phyloP scores from a whole-genome alignment of 1,140 invertebrate genomes.

The Teleogryllus occipitalis region DNA sequence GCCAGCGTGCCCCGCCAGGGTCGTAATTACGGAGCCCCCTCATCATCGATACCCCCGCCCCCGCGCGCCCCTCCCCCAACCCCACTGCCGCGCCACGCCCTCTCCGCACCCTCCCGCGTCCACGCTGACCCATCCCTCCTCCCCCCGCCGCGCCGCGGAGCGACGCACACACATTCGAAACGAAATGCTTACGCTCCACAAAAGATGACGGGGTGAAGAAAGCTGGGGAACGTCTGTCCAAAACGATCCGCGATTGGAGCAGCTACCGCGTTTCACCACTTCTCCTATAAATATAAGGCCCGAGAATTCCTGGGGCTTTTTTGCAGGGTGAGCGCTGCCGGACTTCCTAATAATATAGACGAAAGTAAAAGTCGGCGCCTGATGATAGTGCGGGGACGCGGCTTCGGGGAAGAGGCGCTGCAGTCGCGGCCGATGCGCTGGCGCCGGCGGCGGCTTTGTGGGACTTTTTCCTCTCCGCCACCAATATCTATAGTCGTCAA shows the following conservation, averaged over 20 bases:
- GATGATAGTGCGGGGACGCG: background rate
- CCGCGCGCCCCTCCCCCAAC: too few relatives aligned
- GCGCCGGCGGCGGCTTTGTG: too few relatives aligned
- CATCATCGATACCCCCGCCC: too few relatives aligned
- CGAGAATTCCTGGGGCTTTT: background rate
- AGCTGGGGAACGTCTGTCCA: background rate
- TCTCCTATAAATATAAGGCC: background rate
- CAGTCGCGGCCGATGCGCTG: background rate
- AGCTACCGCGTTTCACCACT: background rate
- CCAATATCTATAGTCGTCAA: too few relatives aligned
- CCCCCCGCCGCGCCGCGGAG: too few relatives aligned
- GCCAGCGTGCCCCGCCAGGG: too few relatives aligned
- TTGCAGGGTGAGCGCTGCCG: background rate
- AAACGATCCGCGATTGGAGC: background rate
- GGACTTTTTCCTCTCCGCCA: too few relatives aligned
- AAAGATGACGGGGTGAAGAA: background rate
- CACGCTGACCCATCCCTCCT: background rate
- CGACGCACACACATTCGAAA: background rate
- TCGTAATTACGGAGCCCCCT: background rate
- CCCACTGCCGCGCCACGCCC: too few relatives aligned
- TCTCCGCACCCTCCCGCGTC: too few relatives aligned
- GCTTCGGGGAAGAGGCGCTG: background rate
- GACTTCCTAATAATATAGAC: background rate
- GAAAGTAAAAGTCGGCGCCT: background rate
- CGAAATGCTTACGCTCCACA: background rate